Evolutionary conservation across 2,888 invertebrate species (phyloP).

Genomic region (Agrilus cyanescens): DNA sequence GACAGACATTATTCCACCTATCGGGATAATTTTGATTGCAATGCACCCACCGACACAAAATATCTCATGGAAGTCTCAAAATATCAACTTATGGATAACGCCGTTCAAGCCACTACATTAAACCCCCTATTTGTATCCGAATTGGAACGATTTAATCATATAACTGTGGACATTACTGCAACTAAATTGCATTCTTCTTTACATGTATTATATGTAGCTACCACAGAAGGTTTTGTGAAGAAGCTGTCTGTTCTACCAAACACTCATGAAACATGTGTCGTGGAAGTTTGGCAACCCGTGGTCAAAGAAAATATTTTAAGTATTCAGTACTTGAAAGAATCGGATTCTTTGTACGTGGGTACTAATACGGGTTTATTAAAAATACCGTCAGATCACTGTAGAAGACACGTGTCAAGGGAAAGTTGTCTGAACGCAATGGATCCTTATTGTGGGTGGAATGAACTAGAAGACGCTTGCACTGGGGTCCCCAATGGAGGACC

Average conservation of each 20-base stretch:
- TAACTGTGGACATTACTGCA: conserved; percentile 70
- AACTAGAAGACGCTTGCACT: conserved; percentile 59
- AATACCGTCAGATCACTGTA: conserved; percentile 68
- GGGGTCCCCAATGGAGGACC: conserved; percentile 54
- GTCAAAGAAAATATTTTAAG: conserved; percentile 46
- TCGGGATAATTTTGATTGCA: conserved; percentile 51
- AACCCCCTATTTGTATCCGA: conserved; percentile 59
- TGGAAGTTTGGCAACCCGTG: conserved; percentile 72
- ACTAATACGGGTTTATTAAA: conserved; percentile 56
- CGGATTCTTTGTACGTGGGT: conserved; percentile 69
- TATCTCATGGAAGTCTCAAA: conserved; percentile 50
- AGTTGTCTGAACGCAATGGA: conserved; percentile 77
- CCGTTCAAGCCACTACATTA: conserved; percentile 62
- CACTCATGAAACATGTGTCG: conserved; percentile 62
- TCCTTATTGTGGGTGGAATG: conserved; percentile 93
- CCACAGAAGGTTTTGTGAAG: conserved; percentile 59
- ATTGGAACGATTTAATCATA: conserved; percentile 60
- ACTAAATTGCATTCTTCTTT: conserved; percentile 59
- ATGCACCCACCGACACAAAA: conserved; percentile 24
- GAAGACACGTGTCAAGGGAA: conserved; percentile 53
- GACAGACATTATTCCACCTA: conserved; percentile 48
- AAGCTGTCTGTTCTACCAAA: conserved; percentile 68
- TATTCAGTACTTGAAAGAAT: conserved; percentile 70
- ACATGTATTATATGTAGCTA: conserved; percentile 72
- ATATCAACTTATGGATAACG: conserved; percentile 80